These are phyloP conservation scores for Periophthalmus modestus DNA, from an alignment of 2,113 vertebrate genomes.

Conservation along the genomic window DNA sequence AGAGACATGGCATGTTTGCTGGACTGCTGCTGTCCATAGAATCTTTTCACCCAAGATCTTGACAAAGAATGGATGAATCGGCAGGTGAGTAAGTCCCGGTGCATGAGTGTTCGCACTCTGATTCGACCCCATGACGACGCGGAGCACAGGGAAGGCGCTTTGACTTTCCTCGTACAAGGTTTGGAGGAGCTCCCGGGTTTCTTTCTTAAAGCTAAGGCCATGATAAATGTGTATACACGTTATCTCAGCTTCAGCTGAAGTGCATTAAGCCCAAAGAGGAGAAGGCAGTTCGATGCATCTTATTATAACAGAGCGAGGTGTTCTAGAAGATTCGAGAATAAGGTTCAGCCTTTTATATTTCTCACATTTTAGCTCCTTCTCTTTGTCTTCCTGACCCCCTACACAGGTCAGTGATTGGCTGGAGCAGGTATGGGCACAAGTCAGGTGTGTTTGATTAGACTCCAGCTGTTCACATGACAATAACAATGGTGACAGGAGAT, in stretches of 20 bases:
- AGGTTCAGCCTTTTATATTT: background rate
- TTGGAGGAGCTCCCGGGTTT: background rate
- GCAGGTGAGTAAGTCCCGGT: constrained; percentile 82
- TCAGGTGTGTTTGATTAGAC: constrained; percentile 42
- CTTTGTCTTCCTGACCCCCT: constrained; percentile 34
- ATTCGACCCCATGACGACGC: constrained; percentile 67
- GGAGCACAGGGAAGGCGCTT: constrained; percentile 15
- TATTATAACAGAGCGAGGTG: constrained; percentile 3
- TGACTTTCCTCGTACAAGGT: constrained; percentile 11
- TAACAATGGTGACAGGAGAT: constrained; percentile 63
- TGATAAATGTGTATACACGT: constrained; percentile 8
- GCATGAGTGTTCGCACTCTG: constrained; percentile 80
- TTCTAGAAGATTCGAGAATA: constrained; percentile 41
- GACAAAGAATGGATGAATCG: constrained; percentile 78
- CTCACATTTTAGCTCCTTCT: constrained; percentile 19
- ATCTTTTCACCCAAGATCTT: constrained; percentile 61
- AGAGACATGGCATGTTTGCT: constrained; percentile 6
- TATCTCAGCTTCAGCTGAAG: background rate
- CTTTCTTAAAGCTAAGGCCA: constrained; percentile 40
- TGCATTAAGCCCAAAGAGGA: background rate
- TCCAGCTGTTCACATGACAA: constrained; percentile 56
- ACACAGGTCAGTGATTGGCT: constrained; percentile 48
- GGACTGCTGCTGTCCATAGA: constrained; percentile 33
- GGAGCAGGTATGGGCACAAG: constrained; percentile 25
- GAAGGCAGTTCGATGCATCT: background rate